These are phyloP conservation scores for Callionymus lyra DNA, from an alignment of 2,113 vertebrate genomes.

Conservation along the genomic window DNA sequence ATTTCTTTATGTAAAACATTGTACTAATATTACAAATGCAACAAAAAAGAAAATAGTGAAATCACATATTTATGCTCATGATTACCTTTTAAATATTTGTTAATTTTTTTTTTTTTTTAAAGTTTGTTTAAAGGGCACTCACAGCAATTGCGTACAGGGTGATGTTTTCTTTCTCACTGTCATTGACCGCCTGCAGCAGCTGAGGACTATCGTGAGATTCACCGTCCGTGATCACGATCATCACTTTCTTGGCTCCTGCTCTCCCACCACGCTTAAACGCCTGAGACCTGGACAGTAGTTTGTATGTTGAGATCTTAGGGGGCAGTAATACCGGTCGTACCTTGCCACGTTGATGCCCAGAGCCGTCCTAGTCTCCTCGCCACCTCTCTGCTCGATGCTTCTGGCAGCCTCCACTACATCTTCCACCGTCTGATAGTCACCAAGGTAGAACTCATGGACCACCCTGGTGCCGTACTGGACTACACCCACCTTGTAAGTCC, in stretches of 20 bases:
- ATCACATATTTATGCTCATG: too few species aligned
- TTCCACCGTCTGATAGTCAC: constrained; percentile 81
- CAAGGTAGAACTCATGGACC: constrained; percentile 86
- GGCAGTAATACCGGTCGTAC: constrained; percentile 48
- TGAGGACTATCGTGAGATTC: constrained; percentile 92
- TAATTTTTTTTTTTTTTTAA: not conserved
- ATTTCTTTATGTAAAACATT: too few species aligned
- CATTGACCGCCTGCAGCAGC: constrained; percentile 76
- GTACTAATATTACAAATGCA: too few species aligned
- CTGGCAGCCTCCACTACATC: constrained; percentile 84
- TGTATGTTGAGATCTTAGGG: too few species aligned
- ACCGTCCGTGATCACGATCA: constrained; percentile 96
- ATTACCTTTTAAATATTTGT: too few species aligned
- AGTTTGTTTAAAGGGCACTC: constrained; percentile 32
- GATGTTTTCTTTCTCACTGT: constrained; percentile 85
- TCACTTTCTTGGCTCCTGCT: constrained; percentile 87
- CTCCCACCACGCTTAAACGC: constrained; percentile 85
- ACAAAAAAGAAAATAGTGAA: too few species aligned
- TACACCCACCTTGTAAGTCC: constrained; percentile 77
- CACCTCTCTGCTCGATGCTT: constrained; percentile 84
- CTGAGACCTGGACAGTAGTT: constrained; percentile 46
- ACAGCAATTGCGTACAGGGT: constrained; percentile 93
- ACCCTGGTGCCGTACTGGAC: constrained; percentile 87
- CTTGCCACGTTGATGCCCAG: constrained; percentile 86
- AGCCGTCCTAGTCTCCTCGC: constrained; percentile 87